These are phyloP conservation scores for Spongilla lacustris DNA, from an alignment of 37 sponge, comb jelly and placozoan genomes.

Conservation along the genomic window DNA sequence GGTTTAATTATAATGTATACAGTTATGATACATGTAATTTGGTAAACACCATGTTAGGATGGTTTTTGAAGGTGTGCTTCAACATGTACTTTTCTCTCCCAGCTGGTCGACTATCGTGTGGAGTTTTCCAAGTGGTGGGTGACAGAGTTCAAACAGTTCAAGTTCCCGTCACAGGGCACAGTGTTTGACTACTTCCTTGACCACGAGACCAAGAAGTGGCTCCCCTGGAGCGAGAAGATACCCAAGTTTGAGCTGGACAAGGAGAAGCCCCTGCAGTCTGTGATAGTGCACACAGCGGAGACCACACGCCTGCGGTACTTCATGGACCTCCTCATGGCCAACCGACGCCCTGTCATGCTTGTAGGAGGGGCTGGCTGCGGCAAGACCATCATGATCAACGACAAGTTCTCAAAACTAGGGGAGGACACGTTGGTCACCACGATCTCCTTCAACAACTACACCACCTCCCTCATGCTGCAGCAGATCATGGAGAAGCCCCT, in stretches of 20 bases:
- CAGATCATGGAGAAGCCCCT: slow-evolving; percentile 98
- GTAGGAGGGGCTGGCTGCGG: slow-evolving; percentile 97
- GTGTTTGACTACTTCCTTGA: slow-evolving; percentile 98
- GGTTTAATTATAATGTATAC: too few species aligned
- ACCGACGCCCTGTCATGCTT: slow-evolving; percentile 95
- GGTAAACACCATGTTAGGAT: too few species aligned
- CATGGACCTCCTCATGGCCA: slow-evolving; percentile 87
- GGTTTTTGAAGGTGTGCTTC: neutral
- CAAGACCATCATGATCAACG: slow-evolving; percentile 94
- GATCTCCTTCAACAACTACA: slow-evolving; percentile 98
- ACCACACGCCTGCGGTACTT: slow-evolving; percentile 87
- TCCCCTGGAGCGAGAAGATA: slow-evolving; percentile 91
- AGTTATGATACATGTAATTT: too few species aligned
- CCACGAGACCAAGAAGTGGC: slow-evolving; percentile 86
- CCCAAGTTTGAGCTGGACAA: slow-evolving; percentile 92
- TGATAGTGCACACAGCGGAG: slow-evolving; percentile 92
- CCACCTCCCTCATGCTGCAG: slow-evolving; percentile 96
- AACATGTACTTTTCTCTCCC: neutral
- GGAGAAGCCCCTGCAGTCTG: slow-evolving; percentile 91
- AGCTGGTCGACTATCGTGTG: slow-evolving; percentile 96
- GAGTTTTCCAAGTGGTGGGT: slow-evolving; percentile 99
- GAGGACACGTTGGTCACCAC: slow-evolving; percentile 89
- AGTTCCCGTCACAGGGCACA: slow-evolving; percentile 98
- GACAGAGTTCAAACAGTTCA: slow-evolving; percentile 96
- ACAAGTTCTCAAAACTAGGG: slow-evolving; percentile 73